phyloP scores from a whole-genome alignment of 2,113 vertebrate species.

The Lepus europaeus region DNA sequence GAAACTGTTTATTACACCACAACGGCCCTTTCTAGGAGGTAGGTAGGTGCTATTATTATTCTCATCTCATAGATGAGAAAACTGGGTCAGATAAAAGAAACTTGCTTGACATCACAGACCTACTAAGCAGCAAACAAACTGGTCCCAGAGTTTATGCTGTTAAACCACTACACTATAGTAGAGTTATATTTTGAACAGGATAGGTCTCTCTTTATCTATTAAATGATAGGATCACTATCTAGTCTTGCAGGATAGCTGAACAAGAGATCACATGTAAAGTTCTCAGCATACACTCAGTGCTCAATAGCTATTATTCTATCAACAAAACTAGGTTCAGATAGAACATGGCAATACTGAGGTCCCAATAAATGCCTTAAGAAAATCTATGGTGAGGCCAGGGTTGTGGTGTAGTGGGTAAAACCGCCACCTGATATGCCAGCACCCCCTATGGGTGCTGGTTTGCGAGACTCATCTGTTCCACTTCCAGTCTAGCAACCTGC shows the following conservation, averaged over 20 bases:
- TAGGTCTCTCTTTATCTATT: slow-evolving; percentile 46
- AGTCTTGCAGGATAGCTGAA: neutral
- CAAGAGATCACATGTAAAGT: slow-evolving; percentile 35
- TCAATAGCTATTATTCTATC: slow-evolving; percentile 11
- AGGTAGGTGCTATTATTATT: neutral
- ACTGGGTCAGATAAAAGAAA: slow-evolving; percentile 4
- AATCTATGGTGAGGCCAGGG: neutral
- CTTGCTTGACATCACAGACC: neutral
- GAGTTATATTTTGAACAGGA: slow-evolving; percentile 40
- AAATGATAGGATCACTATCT: neutral
- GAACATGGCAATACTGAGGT: slow-evolving; percentile 35
- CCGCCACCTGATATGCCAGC: too few species aligned
- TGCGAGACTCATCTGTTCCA: too few species aligned
- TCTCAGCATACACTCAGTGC: neutral
- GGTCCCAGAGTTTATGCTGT: slow-evolving; percentile 18
- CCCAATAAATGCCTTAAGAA: neutral
- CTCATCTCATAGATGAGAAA: slow-evolving; percentile 1
- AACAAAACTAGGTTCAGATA: slow-evolving; percentile 59
- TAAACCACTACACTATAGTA: slow-evolving; percentile 13
- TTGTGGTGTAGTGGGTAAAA: too few species aligned
- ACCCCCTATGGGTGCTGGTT: too few species aligned
- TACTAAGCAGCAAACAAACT: slow-evolving; percentile 36
- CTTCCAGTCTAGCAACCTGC: too few species aligned
- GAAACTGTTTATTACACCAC: neutral
- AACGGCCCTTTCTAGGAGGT: slow-evolving; percentile 10